Evolutionary conservation across 2,888 invertebrate species (phyloP).

Genomic region (Pogonocherus hispidulus): DNA sequence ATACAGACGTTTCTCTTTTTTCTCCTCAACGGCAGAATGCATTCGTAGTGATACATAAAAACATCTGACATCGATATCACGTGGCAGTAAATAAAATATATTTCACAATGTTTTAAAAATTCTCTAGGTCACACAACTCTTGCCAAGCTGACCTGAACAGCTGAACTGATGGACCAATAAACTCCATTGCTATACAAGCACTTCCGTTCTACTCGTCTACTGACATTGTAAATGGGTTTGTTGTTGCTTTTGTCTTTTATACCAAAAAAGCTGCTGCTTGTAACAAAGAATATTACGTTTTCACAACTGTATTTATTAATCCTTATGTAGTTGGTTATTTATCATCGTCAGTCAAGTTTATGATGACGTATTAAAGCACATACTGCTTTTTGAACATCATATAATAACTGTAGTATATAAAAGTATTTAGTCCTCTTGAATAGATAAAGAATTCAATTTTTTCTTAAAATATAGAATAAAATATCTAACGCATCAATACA

Average conservation of each 20-base stretch:
- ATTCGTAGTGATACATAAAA: slow-evolving; percentile 6
- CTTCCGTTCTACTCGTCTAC: slow-evolving; percentile 37
- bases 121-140: slow-evolving; percentile 33
- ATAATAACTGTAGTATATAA: too few species aligned
- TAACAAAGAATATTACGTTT: too few species aligned
- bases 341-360: too few species aligned
- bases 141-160: slow-evolving; percentile 32
- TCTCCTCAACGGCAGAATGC: not conserved
- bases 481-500: too few species aligned
- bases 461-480: too few species aligned
- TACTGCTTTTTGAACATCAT: too few species aligned
- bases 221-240: not conserved
- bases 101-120: slow-evolving; percentile 31
- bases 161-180: slow-evolving; percentile 39
- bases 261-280: too few species aligned
- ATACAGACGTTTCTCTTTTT: not conserved
- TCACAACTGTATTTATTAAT: too few species aligned
- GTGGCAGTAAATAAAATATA: slow-evolving; percentile 22
- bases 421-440: too few species aligned
- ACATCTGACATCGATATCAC: slow-evolving; percentile 17
- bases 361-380: too few species aligned
- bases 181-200: slow-evolving; percentile 38
- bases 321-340: too few species aligned
- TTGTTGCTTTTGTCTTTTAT: not conserved
- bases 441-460: too few species aligned